A percentile compares a stretch with the other conserved stretches of the same genome.
phyloP scores from a whole-genome alignment of 2,797 vertebrate genomes.

The Nothura maculosa region DNA sequence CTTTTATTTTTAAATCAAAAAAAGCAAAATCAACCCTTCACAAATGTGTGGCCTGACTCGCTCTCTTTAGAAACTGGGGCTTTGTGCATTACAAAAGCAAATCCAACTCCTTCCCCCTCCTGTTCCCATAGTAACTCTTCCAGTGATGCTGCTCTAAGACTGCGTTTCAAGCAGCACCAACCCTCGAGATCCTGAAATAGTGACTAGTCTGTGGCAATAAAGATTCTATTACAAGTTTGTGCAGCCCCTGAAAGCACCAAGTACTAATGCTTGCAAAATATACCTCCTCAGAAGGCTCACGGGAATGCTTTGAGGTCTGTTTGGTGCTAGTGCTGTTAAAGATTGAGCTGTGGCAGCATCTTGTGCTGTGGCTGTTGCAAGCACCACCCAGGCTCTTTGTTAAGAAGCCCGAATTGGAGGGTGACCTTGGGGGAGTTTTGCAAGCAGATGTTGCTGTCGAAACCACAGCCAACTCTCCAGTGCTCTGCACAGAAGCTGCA shows the following conservation, averaged over 20 bases:
- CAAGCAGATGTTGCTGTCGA: background rate
- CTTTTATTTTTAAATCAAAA: background rate
- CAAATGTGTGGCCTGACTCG: background rate
- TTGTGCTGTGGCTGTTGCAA: background rate
- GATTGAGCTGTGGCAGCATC: background rate
- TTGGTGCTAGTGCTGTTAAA: background rate
- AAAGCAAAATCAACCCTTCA: background rate
- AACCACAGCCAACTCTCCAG: background rate
- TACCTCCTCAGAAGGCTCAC: background rate
- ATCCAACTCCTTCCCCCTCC: background rate
- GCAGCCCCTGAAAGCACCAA: background rate
- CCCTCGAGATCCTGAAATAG: background rate
- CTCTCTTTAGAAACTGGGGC: background rate
- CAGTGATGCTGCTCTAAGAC: background rate
- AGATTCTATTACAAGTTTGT: background rate
- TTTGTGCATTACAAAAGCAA: constrained; percentile 21
- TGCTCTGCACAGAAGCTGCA: background rate
- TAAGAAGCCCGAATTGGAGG: background rate
- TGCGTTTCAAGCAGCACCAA: background rate
- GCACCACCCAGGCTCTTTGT: background rate
- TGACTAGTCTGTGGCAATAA: background rate
- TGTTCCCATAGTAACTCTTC: constrained; percentile 36
- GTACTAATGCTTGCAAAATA: background rate
- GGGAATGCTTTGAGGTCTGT: background rate
- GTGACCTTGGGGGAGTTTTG: background rate